Evolutionary conservation across 2,797 vertebrate genomes (phyloP), one percentile per base, ranked within the genome.

Genomic region (Ctenosaura bakeri): DNA sequence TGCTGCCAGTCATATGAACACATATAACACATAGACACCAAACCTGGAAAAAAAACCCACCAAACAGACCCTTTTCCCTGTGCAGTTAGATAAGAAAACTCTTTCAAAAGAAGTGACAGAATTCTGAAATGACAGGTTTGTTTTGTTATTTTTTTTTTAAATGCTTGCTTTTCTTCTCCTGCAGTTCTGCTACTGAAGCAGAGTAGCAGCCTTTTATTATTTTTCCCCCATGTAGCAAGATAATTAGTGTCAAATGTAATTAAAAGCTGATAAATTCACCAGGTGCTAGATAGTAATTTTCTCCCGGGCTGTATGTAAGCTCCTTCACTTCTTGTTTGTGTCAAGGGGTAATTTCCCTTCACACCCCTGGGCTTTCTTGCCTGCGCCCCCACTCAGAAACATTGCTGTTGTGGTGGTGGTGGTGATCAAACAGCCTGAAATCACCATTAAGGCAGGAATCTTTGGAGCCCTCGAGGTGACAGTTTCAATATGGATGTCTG

Each of bases 261-360:
- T 85, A 88, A 86, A 71, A 90, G 86, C 12, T 42, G 50, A 66
- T 66, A 79, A 74, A 90, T 90, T 94, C 14, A 83, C 77, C 42
- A 90, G 89, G 87, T 81, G 50, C 24, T 89, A 80, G 85, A 83
- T 89, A 87, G 84, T 66, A 83, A 86, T 91, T 87, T 79, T 83
- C 92, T 69, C 35, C 2, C 38, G 42, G 7, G 20, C 8, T 76
- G 66, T 26, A 69, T 0, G 14, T 26, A 4, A 50, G 26, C 73
- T 46, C 38, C 29, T 88, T 90, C 86, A 46, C 13, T 84, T 88
- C 86, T 88, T 88, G 59, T 71, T 88, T 84, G 74, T 90, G 86
- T 90, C 90, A 90, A 88, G 81, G 81, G 80, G 29, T 90, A 88
- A 90, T 88, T 78, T 59, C 9, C 32, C 18, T 38, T 6, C 50